Evolutionary conservation across 2,888 invertebrate species (phyloP).

Genomic region (Thalpophila matura): DNA sequence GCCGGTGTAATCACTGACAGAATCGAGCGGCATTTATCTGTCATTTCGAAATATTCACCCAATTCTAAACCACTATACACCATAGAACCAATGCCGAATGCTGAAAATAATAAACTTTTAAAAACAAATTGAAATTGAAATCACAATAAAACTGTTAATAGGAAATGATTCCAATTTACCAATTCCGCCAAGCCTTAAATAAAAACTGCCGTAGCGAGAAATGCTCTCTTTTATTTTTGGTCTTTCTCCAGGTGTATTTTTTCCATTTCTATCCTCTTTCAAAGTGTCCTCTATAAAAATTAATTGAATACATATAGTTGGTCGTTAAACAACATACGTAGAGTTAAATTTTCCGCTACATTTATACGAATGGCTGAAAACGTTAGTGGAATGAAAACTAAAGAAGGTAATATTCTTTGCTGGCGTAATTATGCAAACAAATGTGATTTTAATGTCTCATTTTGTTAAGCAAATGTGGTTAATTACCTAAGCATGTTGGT

Average conservation of each 20-base stretch:
- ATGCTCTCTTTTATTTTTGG: conserved; percentile 82
- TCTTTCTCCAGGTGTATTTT: conserved; percentile 78
- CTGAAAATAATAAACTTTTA: conserved; percentile 65
- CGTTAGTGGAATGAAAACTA: conserved; percentile 85
- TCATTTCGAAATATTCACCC: conserved; percentile 94
- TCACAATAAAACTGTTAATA: conserved; percentile 41
- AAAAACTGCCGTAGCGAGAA: conserved; percentile 95
- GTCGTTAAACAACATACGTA: conserved; percentile 72
- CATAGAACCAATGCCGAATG: conserved; percentile 92
- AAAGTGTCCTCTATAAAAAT: conserved; percentile 77
- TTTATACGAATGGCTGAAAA: conserved; percentile 79
- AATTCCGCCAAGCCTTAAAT: conserved; percentile 95
- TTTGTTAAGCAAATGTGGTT: conserved; percentile 88
- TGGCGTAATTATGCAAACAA: conserved; percentile 88
- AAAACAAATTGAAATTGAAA: conserved; percentile 26
- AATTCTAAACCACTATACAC: conserved; percentile 93
- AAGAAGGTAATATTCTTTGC: conserved; percentile 86
- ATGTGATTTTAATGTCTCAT: conserved; percentile 90
- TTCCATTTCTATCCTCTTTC: conserved; percentile 81
- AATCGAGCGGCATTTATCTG: conserved; percentile 92
- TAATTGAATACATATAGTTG: conserved; percentile 60
- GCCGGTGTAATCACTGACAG: conserved; percentile 95
- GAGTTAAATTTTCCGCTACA: conserved; percentile 74
- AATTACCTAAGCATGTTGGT: conserved; percentile 76
- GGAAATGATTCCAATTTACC: conserved; percentile 84